Evolutionary conservation across 2,888 invertebrate genomes (phyloP).

Genomic region (Zhuqinia jingwanae): DNA sequence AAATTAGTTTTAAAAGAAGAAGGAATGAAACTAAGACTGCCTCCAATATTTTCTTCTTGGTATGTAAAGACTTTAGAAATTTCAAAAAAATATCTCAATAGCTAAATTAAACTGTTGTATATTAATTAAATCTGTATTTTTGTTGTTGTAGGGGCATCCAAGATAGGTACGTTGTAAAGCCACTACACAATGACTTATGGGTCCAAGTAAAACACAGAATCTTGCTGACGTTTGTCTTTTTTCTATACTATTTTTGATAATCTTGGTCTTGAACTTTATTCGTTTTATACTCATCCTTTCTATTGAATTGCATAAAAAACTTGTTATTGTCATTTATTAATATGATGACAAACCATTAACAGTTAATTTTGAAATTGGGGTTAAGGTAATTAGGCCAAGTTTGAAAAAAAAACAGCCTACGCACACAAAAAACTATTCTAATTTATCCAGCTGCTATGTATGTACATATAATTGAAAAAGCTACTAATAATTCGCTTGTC

Average conservation of each 20-base stretch:
- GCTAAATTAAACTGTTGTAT: background rate
- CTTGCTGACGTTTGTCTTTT: background rate
- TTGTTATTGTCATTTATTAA: background rate
- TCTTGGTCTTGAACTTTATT: background rate
- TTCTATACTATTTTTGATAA: background rate
- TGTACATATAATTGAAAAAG: too few species aligned
- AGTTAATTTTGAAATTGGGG: slow-evolving; percentile 57
- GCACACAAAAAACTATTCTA: background rate
- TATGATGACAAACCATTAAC: background rate
- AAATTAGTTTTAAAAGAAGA: slow-evolving; percentile 56
- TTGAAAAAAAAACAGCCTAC: slow-evolving; percentile 20
- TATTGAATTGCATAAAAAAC: background rate
- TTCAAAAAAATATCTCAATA: background rate
- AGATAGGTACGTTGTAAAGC: slow-evolving; percentile 54
- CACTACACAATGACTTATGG: background rate
- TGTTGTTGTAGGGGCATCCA: slow-evolving; percentile 55
- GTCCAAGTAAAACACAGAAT: background rate
- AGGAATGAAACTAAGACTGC: slow-evolving; percentile 70
- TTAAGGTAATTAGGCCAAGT: slow-evolving; percentile 72
- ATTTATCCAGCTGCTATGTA: slow-evolving; percentile 23
- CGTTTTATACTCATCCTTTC: background rate
- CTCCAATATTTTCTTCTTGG: slow-evolving; percentile 72
- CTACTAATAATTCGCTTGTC: background rate
- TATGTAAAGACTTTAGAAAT: slow-evolving; percentile 14
- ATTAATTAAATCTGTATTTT: background rate